A percentile compares a stretch with the other conserved stretches of the same genome.
phyloP scores from a whole-genome alignment of 2,113 vertebrate species.

The Dolichallabes microphthalmus region DNA sequence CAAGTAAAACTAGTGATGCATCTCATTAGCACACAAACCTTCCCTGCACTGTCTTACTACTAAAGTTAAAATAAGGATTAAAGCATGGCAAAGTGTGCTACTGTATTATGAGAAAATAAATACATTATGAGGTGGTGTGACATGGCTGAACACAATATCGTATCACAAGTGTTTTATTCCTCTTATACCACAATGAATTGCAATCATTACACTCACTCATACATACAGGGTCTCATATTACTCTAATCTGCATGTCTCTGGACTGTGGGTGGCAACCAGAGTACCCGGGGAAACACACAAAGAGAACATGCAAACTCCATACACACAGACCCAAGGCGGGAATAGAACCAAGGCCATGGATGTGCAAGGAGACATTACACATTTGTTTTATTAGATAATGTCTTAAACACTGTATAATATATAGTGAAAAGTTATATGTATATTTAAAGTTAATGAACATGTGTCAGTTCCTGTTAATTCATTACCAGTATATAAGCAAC shows the following conservation, averaged over 20 bases:
- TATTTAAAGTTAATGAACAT: background rate
- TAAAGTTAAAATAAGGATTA: background rate
- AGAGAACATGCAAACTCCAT: too few species aligned
- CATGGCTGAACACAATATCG: background rate
- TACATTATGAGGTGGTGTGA: background rate
- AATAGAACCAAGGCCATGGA: too few species aligned
- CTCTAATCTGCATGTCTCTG: too few species aligned
- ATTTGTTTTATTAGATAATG: too few species aligned
- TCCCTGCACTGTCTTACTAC: background rate
- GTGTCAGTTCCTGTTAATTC: background rate
- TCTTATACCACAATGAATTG: background rate
- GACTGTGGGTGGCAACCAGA: too few species aligned
- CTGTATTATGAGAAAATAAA: background rate
- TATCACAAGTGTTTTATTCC: background rate
- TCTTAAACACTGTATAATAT: too few species aligned
- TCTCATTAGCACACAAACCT: background rate
- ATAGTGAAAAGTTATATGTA: background rate
- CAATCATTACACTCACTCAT: background rate
- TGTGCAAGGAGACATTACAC: too few species aligned
- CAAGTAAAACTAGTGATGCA: background rate
- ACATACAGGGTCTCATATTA: too few species aligned
- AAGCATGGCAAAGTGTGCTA: background rate
- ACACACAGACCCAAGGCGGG: too few species aligned
- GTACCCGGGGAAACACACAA: too few species aligned
- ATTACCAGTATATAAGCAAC: too few species aligned